Evolutionary conservation across 1,140 invertebrate genomes (phyloP), one percentile per base, ranked within the genome.

Genomic region (Lepeophtheirus salmonis): DNA sequence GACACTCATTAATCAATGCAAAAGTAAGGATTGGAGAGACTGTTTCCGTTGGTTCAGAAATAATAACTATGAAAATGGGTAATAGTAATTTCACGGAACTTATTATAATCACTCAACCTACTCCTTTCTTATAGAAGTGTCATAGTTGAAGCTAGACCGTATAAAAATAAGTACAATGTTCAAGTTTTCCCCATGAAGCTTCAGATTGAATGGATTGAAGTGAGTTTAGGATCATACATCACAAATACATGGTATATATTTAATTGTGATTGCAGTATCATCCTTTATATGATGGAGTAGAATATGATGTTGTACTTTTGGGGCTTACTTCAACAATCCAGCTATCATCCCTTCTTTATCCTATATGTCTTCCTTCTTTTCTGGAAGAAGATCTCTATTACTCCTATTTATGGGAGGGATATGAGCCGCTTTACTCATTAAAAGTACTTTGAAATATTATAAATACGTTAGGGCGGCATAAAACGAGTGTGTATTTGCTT

Each of bases 91-190:
- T 41, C 30, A 41, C 30, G 30, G 30, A 6, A 41, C 30, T 41
- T 41, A 10, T 41, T 41, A 6, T 6, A 41, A 41, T 41, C 30
- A n/a, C 30, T 41, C 30, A 41, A 41, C 30, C 30, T 41, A 6
- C 30, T 10, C n/a, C 30, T n/a, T 41, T 41, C 30, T 41, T 41
- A 10, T n/a, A 41, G 30, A 10, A 6, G 6, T 41, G 6, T n/a
- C n/a, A 41, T 41, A 10, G 30, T 41, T 6, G 30, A 41, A 41
- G 30, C 30, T 41, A n/a, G 6, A 10, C 30, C 30, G 6, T 41
- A 41, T 41, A 41, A 41, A n/a, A 41, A 41, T n/a, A 41, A 41
- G n/a, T 41, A 41, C n/a, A 41, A n/a, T 41, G 30, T 41, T 41
- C 30, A 41, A 41, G 6, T 41, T 41, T 41, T 41, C n/a, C 30